Evolutionary conservation across 1,140 invertebrate species (phyloP), one percentile per base, ranked within the genome.

Genomic region (Hesperophylax magnus): DNA sequence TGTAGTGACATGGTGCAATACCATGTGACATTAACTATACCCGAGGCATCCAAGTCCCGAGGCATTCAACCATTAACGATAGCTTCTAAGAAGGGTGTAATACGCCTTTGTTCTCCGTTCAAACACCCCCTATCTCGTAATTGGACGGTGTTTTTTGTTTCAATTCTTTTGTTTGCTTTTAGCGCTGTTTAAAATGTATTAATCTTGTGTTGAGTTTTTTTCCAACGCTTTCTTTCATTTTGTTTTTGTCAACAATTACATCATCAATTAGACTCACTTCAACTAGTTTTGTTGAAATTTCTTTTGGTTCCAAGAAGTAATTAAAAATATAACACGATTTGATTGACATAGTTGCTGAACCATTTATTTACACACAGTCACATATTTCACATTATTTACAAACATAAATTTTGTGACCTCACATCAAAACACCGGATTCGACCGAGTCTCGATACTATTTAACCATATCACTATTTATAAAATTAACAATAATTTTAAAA

Each of bases 21-120:
- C 18, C 39, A 78, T 78, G 77, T 69, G 77, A 78, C 77, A 67
- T 78, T 67, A 65, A 78, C 77, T 67, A 67, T 24, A 39, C 63
- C 63, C 63, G 34, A 75, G 71, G 22, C 52, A 72, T 72, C 24
- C 24, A 72, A 72, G 34, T 53, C 69, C 69, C 69, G 39, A 72
- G 69, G 69, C 69, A 75, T 75, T 75, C 71, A 75, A 75, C 71
- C 71, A 75, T 75, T 75, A 75, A 75, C 71, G 54, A 75, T 75
- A 58, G 52, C 71, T 75, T n/a, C 71, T 58, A 56, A 56, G 71
- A 58, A 75, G 71, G 71, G 71, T 75, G 52, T 75, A 75, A 75
- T 75, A 53, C 71, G 71, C 54, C 71, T 75, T 75, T 75, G 71
- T 75, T 75, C 71, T 75, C 31, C 27, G 52, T 72, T 54, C 52